Conservation (phyloP, 2,797 vertebrate genomes). For the Vespertilio murinus region DNA sequence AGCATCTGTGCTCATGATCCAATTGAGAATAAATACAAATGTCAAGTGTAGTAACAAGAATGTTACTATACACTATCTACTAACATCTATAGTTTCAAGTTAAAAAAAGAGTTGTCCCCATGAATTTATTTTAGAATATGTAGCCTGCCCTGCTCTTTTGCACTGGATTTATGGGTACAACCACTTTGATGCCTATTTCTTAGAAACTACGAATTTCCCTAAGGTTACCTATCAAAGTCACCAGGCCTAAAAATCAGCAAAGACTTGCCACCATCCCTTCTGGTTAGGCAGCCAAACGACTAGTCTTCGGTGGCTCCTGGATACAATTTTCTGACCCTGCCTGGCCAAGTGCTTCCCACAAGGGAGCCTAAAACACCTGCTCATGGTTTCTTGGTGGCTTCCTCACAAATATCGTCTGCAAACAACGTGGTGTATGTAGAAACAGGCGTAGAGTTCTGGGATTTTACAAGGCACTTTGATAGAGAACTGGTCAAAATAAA, state of each 20-base stretch:
- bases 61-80: too few species aligned
- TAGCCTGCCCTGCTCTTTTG: background rate
- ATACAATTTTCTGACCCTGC: background rate
- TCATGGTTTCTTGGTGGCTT: background rate
- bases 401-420: background rate
- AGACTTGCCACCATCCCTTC: background rate
- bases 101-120: background rate
- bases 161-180: background rate
- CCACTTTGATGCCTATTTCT: background rate
- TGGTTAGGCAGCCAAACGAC: background rate
- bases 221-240: background rate
- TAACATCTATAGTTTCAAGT: background rate
- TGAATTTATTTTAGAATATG: slow-evolving; percentile 32
- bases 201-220: background rate
- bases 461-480: slow-evolving; percentile 18
- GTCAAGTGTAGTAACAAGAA: background rate
- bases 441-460: background rate
- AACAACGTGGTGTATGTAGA: background rate
- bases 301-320: background rate
- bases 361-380: background rate
- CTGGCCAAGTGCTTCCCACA: background rate
- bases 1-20: background rate
- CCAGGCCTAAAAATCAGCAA: background rate
- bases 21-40: background rate
- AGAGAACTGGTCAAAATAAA: slow-evolving; percentile 25